These are phyloP conservation scores for Mythimna vitellina DNA, from an alignment of 2,888 invertebrate species.

Conservation along the genomic window DNA sequence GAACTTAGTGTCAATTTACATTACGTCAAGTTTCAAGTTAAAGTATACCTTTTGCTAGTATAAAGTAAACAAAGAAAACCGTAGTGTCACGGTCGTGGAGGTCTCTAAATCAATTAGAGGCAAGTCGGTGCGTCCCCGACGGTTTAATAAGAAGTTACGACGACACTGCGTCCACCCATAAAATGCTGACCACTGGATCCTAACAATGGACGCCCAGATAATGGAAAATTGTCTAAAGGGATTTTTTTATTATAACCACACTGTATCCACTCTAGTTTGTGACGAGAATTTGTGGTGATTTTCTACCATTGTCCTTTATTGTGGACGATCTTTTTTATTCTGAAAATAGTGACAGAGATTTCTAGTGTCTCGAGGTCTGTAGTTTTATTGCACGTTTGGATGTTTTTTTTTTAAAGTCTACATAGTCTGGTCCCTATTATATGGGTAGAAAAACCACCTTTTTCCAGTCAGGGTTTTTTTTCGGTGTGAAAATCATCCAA, in stretches of 20 bases:
- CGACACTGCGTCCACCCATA: slow-evolving; percentile 80
- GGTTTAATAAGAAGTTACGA: slow-evolving; percentile 89
- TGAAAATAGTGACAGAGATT: slow-evolving; percentile 35
- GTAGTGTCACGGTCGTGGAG: slow-evolving; percentile 74
- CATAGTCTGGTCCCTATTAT: background rate
- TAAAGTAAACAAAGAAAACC: slow-evolving; percentile 77
- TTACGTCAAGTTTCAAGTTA: slow-evolving; percentile 65
- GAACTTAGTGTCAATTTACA: slow-evolving; percentile 59
- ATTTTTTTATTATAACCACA: slow-evolving; percentile 87
- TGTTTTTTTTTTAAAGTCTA: slow-evolving; percentile 10
- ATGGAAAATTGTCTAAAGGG: slow-evolving; percentile 88
- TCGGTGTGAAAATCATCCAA: too few relatives aligned
- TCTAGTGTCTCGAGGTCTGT: slow-evolving; percentile 21
- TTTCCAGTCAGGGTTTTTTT: slow-evolving; percentile 5
- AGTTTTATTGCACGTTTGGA: slow-evolving; percentile 18
- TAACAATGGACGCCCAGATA: slow-evolving; percentile 86
- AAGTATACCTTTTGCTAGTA: slow-evolving; percentile 69
- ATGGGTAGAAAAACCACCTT: slow-evolving; percentile 25
- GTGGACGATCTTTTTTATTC: slow-evolving; percentile 60
- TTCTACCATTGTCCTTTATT: slow-evolving; percentile 74
- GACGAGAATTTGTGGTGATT: slow-evolving; percentile 82
- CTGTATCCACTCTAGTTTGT: slow-evolving; percentile 79
- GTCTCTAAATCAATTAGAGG: slow-evolving; percentile 88
- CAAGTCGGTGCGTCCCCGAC: slow-evolving; percentile 81
- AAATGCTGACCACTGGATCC: slow-evolving; percentile 85